Percentiles rank a stretch among this genome's conserved stretches.
phyloP scores from a whole-genome alignment of 2,797 vertebrate genomes.

The Microtus californicus region DNA sequence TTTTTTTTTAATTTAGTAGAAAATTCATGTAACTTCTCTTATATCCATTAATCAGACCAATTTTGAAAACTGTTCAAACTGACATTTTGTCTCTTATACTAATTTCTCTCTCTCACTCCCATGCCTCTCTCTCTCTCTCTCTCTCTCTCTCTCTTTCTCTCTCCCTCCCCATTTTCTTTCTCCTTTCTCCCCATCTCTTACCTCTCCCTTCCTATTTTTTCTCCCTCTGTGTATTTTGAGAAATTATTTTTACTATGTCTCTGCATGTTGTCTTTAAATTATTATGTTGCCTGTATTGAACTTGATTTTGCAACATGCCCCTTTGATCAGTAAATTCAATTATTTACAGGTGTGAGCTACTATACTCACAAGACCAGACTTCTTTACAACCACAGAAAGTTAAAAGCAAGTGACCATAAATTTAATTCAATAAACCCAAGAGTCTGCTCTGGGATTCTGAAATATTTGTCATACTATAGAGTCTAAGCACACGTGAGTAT shows the following conservation, averaged over 20 bases:
- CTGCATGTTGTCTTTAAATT: neutral
- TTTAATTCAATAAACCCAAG: neutral
- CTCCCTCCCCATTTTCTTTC: rapidly evolving
- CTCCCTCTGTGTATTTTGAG: neutral
- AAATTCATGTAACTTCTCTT: neutral
- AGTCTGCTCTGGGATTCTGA: neutral
- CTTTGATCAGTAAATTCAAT: neutral
- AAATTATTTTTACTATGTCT: neutral
- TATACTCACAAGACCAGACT: neutral
- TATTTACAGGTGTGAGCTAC: neutral
- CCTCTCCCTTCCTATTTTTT: too few species aligned
- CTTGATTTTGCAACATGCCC: neutral
- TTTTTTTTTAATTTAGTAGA: neutral
- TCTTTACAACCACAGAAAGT: neutral
- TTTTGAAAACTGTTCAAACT: constrained; percentile 41
- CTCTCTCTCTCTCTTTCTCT: too few species aligned
- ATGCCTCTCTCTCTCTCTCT: neutral
- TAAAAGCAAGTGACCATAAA: neutral
- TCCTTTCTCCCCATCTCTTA: neutral
- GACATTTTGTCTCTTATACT: neutral
- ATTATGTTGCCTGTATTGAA: neutral
- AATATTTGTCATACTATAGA: neutral
- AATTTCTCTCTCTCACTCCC: neutral
- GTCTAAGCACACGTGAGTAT: neutral
- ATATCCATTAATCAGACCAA: constrained; percentile 7